These are phyloP conservation scores for Galago senegalensis DNA, from an alignment of 2,797 vertebrate species.

Conservation along the genomic window DNA sequence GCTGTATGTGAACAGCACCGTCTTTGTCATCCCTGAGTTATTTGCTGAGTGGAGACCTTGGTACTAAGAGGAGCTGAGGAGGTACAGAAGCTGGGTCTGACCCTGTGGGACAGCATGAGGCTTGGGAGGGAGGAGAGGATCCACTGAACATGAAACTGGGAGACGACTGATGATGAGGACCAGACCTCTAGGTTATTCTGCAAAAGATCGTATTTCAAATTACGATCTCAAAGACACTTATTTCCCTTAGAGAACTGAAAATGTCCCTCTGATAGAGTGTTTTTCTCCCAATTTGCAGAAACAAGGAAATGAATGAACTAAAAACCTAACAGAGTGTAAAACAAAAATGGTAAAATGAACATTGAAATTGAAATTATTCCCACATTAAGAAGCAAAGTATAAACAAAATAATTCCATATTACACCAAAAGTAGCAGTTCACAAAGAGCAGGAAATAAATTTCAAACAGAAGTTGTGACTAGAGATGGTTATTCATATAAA, in stretches of 20 bases:
- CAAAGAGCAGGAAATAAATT: not conserved
- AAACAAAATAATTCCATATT: not conserved
- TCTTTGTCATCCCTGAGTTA: not conserved
- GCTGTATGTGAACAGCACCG: not conserved
- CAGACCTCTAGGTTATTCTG: not conserved
- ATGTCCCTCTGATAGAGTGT: not conserved
- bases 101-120: not conserved
- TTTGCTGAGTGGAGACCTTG: not conserved
- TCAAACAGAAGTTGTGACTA: not conserved
- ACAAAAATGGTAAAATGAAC: not conserved
- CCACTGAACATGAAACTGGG: not conserved
- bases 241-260: not conserved
- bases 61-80: not conserved
- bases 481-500: not conserved
- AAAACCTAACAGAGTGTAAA: slow-evolving; percentile 27
- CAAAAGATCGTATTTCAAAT: slow-evolving; percentile 36
- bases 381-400: slow-evolving; percentile 14
- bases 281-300: not conserved
- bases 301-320: not conserved
- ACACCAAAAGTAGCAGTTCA: not conserved
- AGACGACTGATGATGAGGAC: not conserved
- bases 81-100: not conserved
- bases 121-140: not conserved
- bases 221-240: not conserved
- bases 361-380: not conserved